Percentiles rank a stretch among this genome's conserved stretches.
Conservation (phyloP, 2,113 vertebrate species). For the Microcebus tavaratra region DNA sequence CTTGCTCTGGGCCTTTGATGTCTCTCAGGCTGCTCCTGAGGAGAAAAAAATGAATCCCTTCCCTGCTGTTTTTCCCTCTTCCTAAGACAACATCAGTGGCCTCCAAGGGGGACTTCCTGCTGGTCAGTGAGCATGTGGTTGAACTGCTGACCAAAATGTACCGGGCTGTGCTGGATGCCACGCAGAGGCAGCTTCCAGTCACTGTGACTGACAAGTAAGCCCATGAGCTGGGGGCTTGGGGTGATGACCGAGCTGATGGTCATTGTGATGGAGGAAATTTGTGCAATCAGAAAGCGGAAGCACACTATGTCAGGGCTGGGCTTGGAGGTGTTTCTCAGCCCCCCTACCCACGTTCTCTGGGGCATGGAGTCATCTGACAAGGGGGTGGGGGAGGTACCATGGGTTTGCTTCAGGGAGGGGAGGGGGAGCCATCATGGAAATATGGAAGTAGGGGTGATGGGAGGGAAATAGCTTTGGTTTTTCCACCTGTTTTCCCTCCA, state of each 20-base stretch:
- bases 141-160: slow-evolving; percentile 84
- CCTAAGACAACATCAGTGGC: slow-evolving; percentile 70
- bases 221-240: background rate
- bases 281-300: background rate
- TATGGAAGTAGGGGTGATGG: background rate
- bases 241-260: slow-evolving; percentile 1
- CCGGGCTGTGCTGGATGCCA: slow-evolving; percentile 75
- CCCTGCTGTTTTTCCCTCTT: background rate
- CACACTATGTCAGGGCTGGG: background rate
- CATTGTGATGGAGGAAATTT: background rate
- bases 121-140: slow-evolving; percentile 84
- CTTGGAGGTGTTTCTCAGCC: background rate
- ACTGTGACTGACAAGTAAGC: slow-evolving; percentile 84
- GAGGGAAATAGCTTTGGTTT: background rate
- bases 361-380: background rate
- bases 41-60: accelerated
- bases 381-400: background rate
- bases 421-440: background rate
- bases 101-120: slow-evolving; percentile 84
- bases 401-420: background rate
- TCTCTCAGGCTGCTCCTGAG: background rate
- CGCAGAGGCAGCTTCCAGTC: slow-evolving; percentile 73
- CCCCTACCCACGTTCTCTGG: background rate
- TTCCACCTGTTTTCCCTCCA: slow-evolving; percentile 50
- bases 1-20: background rate